Evolutionary conservation across 1,140 invertebrate genomes (phyloP).

Genomic region (Drosophila serrata): DNA sequence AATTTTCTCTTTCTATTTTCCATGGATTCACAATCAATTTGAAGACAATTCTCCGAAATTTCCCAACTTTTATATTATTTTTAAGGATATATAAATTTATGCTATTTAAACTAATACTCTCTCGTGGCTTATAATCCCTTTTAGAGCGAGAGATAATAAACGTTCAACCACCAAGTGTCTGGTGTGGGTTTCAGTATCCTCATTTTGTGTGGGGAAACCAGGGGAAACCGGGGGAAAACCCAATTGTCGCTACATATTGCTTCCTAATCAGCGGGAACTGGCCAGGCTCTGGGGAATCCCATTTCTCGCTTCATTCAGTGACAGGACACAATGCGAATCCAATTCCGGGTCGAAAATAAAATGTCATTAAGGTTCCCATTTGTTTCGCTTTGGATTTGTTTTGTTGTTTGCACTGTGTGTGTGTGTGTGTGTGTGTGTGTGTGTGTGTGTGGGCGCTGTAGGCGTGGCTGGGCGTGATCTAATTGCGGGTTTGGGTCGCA

Average conservation of each 20-base stretch:
- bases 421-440: too few relatives aligned
- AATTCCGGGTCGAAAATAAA: slow-evolving; percentile 33
- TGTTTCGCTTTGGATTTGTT: slow-evolving; percentile 33
- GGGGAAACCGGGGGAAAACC: background rate
- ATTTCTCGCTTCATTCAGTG: background rate
- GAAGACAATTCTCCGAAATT: background rate
- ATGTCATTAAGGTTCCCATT: slow-evolving; percentile 42
- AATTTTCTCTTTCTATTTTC: background rate
- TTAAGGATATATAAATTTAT: background rate
- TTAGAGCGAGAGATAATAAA: background rate
- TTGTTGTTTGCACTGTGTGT: too few relatives aligned
- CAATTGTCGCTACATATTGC: slow-evolving; percentile 14
- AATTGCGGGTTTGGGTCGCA: slow-evolving; percentile 45
- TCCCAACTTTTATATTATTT: background rate
- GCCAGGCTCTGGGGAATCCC: background rate
- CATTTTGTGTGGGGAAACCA: background rate
- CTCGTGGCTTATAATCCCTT: too few relatives aligned
- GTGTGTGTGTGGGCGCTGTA: background rate
- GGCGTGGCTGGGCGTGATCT: slow-evolving; percentile 29
- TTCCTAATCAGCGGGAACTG: slow-evolving; percentile 9
- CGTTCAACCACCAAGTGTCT: background rate
- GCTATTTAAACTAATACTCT: background rate
- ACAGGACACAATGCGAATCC: slow-evolving; percentile 22
- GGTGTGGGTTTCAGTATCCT: background rate
- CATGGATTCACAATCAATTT: background rate